These are phyloP conservation scores for Bombycilla garrulus DNA, from an alignment of 2,113 vertebrate species.

Conservation along the genomic window DNA sequence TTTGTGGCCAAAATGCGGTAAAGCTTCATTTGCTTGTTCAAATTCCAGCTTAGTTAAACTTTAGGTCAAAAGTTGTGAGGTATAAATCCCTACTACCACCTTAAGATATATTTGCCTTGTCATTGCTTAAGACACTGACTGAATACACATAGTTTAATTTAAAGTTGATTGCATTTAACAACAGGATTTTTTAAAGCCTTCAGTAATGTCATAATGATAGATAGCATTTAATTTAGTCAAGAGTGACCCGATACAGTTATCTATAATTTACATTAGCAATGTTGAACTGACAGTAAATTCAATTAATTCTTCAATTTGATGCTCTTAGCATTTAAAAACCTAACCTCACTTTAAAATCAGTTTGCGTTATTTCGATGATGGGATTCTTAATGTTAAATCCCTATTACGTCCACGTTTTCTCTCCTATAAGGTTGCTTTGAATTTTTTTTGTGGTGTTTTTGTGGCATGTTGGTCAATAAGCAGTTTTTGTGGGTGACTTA, in stretches of 20 bases:
- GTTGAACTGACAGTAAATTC: slow-evolving; percentile 51
- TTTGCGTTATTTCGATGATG: slow-evolving; percentile 27
- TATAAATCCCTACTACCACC: neutral
- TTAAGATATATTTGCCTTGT: neutral
- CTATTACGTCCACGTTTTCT: neutral
- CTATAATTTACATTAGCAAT: slow-evolving; percentile 27
- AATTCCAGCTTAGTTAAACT: neutral
- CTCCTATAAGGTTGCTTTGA: neutral
- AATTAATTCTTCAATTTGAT: slow-evolving; percentile 43
- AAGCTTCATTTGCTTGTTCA: neutral
- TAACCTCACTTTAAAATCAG: slow-evolving; percentile 32
- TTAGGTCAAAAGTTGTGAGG: neutral
- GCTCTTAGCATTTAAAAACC: slow-evolving; percentile 41
- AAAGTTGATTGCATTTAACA: slow-evolving; percentile 45
- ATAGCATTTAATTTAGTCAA: slow-evolving; percentile 39
- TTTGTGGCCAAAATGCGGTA: neutral
- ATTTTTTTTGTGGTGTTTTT: neutral
- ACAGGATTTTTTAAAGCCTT: slow-evolving; percentile 13
- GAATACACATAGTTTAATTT: slow-evolving; percentile 22
- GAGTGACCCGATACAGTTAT: slow-evolving; percentile 18
- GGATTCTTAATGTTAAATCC: slow-evolving; percentile 2
- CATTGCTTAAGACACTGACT: neutral
- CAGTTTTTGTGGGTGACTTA: neutral
- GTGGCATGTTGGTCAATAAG: neutral
- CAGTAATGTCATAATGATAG: slow-evolving; percentile 52